Percentiles rank a stretch among this genome's conserved stretches.
These are phyloP conservation scores for Leptoclinus maculatus DNA, from an alignment of 2,797 vertebrate genomes.

Conservation along the genomic window DNA sequence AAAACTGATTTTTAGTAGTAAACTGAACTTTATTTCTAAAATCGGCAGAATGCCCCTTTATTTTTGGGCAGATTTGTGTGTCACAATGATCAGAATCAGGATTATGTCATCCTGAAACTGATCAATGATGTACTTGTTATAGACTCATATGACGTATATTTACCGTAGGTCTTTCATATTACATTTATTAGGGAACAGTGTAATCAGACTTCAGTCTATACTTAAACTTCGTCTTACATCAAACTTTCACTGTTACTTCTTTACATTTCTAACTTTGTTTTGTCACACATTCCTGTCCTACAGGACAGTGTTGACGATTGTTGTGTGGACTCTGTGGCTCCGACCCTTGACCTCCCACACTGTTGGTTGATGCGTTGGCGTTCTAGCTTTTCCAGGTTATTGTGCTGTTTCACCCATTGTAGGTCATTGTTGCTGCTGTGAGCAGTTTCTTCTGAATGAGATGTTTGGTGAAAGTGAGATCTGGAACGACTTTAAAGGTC, in stretches of 20 bases:
- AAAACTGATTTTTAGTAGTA: background rate
- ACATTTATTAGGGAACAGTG: background rate
- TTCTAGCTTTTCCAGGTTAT: slow-evolving; percentile 55
- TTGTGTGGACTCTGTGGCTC: slow-evolving; percentile 18
- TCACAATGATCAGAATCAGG: background rate
- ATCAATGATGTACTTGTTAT: background rate
- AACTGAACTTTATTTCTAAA: background rate
- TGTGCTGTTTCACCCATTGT: slow-evolving; percentile 53
- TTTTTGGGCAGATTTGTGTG: background rate
- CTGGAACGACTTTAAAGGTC: slow-evolving; percentile 26
- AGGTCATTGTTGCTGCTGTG: slow-evolving; percentile 37
- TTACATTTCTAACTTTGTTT: slow-evolving; percentile 4
- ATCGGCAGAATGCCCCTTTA: background rate
- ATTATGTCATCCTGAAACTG: background rate
- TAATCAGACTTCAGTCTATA: background rate
- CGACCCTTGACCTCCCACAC: slow-evolving; percentile 54
- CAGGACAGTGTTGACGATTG: slow-evolving; percentile 9
- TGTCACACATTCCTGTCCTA: background rate
- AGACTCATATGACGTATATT: background rate
- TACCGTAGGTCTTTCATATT: background rate
- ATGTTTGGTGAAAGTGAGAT: slow-evolving; percentile 1
- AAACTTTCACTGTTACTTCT: background rate
- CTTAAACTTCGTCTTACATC: background rate
- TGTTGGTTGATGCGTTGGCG: background rate
- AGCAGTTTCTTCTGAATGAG: slow-evolving; percentile 35